Evolutionary conservation across 2,888 invertebrate genomes (phyloP).

Genomic region (Antheraea yamamai): DNA sequence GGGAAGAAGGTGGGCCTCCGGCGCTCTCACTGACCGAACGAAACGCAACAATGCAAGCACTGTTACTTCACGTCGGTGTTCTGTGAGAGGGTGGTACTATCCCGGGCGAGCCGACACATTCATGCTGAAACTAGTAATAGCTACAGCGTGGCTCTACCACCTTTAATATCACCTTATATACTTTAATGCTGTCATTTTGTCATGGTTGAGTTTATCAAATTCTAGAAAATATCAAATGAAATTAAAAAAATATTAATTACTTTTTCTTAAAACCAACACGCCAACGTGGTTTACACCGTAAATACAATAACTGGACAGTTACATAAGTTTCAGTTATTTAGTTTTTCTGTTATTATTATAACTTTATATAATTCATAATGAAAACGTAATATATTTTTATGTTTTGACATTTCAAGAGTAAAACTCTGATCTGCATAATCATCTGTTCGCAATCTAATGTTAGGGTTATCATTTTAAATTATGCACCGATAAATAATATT

Average conservation of each 20-base stretch:
- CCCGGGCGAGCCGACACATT: no score
- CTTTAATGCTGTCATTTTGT: background rate
- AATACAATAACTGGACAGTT: background rate
- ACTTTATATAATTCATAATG: background rate
- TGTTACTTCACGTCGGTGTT: no score
- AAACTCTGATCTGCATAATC: conserved; percentile 4
- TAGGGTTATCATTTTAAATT: background rate
- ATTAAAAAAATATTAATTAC: background rate
- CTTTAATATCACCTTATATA: no score
- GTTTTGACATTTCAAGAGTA: background rate
- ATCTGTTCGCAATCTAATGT: background rate
- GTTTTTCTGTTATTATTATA: background rate
- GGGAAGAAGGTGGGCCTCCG: no score
- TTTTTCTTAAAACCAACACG: background rate
- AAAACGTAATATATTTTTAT: background rate
- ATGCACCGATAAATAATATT: background rate
- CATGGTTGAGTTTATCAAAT: background rate
- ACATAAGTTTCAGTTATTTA: background rate
- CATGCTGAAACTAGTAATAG: no score
- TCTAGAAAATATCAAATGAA: background rate
- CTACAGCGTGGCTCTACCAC: no score
- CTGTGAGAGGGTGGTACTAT: no score
- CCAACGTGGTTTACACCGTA: no score
- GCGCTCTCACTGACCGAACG: no score
- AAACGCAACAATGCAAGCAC: no score